Conservation (phyloP, 1,140 invertebrate genomes). For the Phymastichus coffea region DNA sequence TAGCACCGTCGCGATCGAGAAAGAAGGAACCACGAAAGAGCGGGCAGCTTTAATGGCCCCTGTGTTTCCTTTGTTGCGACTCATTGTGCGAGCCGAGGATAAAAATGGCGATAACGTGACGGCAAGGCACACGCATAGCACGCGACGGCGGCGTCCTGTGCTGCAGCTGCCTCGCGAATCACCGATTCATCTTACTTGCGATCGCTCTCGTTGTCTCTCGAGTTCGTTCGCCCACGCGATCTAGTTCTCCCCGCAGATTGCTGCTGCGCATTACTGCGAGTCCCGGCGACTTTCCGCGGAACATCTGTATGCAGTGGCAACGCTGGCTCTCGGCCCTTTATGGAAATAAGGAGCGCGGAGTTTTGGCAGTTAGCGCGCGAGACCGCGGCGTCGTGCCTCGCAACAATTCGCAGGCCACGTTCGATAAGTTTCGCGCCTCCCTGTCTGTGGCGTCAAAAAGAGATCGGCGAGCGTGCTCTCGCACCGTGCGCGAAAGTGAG, state of each 20-base stretch:
- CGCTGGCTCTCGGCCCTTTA: too few relatives aligned
- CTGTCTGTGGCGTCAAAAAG: not conserved
- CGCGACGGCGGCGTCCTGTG: not conserved
- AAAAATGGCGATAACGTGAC: conserved; percentile 7
- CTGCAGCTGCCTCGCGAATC: not conserved
- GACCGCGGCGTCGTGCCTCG: not conserved
- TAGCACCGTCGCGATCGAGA: not conserved
- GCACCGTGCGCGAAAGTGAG: conserved; percentile 4
- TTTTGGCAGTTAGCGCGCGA: too few relatives aligned
- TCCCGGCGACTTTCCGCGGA: too few relatives aligned
- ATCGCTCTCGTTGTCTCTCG: not conserved
- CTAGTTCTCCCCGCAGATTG: not conserved
- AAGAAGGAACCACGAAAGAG: not conserved
- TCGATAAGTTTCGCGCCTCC: conserved; percentile 22
- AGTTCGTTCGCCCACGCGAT: not conserved
- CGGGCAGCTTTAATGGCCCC: conserved; percentile 13
- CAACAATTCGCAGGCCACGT: conserved; percentile 19
- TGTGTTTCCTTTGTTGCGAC: conserved; percentile 14
- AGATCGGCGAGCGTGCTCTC: not conserved
- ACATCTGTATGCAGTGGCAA: too few relatives aligned
- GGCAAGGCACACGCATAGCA: too few relatives aligned
- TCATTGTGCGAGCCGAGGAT: not conserved
- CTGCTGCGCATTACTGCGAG: too few relatives aligned
- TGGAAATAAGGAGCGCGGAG: too few relatives aligned
- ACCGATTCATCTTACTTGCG: not conserved